A percentile compares a stretch with the other conserved stretches of the same genome.
phyloP scores from a whole-genome alignment of 2,888 invertebrate species.

The Hirtodrosophila trivittata region DNA sequence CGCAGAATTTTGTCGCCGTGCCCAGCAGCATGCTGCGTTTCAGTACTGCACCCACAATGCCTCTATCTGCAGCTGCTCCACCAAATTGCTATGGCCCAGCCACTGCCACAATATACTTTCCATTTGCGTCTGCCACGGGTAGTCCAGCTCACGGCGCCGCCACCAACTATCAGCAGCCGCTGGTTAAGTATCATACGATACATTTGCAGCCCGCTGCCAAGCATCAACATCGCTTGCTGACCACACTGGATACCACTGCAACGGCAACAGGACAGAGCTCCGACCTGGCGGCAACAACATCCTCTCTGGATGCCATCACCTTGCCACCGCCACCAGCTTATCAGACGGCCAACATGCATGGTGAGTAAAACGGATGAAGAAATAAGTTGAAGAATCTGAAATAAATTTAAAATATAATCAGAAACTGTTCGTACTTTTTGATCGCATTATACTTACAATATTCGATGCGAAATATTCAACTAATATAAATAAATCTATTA shows the following conservation, averaged over 20 bases:
- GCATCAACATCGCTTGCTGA: conserved; percentile 58
- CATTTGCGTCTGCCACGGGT: conserved; percentile 67
- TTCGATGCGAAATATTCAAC: too few species aligned
- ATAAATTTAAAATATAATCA: too few species aligned
- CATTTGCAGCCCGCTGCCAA: conserved; percentile 80
- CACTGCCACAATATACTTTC: conserved; percentile 83
- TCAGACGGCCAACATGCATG: conserved; percentile 83
- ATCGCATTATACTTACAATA: too few species aligned
- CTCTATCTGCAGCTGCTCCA: conserved; percentile 55
- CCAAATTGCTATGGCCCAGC: conserved; percentile 77
- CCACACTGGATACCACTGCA: conserved; percentile 34
- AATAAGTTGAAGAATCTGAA: neutral
- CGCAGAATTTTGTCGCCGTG: conserved; percentile 78
- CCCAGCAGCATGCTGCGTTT: conserved; percentile 80
- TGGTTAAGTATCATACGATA: conserved; percentile 84
- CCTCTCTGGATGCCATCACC: conserved; percentile 62
- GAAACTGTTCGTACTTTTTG: neutral
- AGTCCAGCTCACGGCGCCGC: conserved; percentile 25
- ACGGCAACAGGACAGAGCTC: conserved; percentile 14
- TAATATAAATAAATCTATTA: too few species aligned
- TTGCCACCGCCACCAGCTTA: conserved; percentile 83
- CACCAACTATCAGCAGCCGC: conserved; percentile 70
- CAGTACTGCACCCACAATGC: conserved; percentile 51
- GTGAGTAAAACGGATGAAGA: conserved; percentile 68
- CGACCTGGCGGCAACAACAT: conserved; percentile 46